These are phyloP conservation scores for Trididemnum clinides DNA, from an alignment of 23 tunicate genomes.

Conservation along the genomic window DNA sequence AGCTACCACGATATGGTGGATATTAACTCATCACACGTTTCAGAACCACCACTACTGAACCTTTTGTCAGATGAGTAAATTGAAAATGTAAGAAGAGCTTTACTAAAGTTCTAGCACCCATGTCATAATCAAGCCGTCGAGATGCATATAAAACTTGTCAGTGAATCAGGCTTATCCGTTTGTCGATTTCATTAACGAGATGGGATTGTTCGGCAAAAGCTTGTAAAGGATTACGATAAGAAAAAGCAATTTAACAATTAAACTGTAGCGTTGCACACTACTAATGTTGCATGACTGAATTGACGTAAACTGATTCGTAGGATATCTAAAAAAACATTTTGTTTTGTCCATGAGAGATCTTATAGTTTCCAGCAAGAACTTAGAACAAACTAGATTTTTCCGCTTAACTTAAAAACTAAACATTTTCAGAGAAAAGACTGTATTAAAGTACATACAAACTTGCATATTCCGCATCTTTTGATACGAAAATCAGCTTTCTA, in stretches of 20 bases:
- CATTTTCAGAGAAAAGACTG: background rate
- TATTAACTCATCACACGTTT: background rate
- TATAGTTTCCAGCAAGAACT: too few relatives aligned
- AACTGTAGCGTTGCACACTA: too few relatives aligned
- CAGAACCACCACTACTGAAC: background rate
- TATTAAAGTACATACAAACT: background rate
- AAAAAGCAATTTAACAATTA: background rate
- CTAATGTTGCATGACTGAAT: too few relatives aligned
- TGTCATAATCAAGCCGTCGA: background rate
- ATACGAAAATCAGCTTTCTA: too few relatives aligned
- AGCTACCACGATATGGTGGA: background rate
- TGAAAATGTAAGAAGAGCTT: background rate
- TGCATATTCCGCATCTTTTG: too few relatives aligned
- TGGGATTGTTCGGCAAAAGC: background rate
- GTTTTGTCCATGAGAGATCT: too few relatives aligned
- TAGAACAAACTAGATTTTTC: background rate
- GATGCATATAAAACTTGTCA: background rate
- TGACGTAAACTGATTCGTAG: too few relatives aligned
- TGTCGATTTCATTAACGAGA: background rate
- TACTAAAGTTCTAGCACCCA: background rate
- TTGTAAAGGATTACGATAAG: background rate
- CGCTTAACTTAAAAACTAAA: background rate
- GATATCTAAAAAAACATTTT: too few relatives aligned
- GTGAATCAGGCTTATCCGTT: background rate
- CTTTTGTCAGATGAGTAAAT: background rate